Conservation (phyloP, 2,888 invertebrate genomes). For the Drosophila fungiperda region DNA sequence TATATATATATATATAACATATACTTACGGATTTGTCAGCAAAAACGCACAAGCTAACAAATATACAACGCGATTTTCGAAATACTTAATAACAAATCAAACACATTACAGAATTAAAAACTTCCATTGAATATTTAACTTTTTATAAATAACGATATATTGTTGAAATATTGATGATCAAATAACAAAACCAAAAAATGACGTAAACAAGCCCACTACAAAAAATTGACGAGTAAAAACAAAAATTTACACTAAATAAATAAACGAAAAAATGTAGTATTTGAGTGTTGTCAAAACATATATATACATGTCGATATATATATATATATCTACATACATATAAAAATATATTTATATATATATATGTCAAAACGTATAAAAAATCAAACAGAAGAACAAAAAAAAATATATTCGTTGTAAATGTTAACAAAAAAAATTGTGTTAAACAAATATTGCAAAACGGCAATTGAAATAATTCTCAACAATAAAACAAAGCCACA, state of each 20-base stretch:
- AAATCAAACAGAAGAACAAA: conserved; percentile 42
- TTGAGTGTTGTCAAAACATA: conserved; percentile 54
- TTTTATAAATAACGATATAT: conserved; percentile 46
- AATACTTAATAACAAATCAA: conserved; percentile 13
- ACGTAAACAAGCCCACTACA: conserved; percentile 66
- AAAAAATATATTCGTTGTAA: conserved; percentile 57
- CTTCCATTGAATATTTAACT: conserved; percentile 37
- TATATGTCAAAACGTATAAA: conserved; percentile 14
- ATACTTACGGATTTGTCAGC: conserved; percentile 5
- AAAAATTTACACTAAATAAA: neutral
- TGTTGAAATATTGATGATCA: conserved; percentile 34
- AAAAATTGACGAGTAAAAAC: neutral
- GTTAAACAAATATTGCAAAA: conserved; percentile 31
- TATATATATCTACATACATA: conserved; percentile 13
- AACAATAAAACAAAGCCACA: conserved; percentile 52
- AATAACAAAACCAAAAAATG: conserved; percentile 24
- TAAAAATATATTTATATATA: conserved; percentile 9
- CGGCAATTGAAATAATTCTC: conserved; percentile 33
- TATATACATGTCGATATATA: conserved; percentile 18
- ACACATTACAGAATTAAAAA: conserved; percentile 22
- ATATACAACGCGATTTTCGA: conserved; percentile 25
- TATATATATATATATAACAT: conserved; percentile 21
- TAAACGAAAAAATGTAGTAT: conserved; percentile 34
- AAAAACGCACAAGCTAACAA: conserved; percentile 41
- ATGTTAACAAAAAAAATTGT: conserved; percentile 62